Evolutionary conservation across 2,113 vertebrate genomes (phyloP), one percentile per base, ranked within the genome.

Genomic region (Ceuthmochares aereus): DNA sequence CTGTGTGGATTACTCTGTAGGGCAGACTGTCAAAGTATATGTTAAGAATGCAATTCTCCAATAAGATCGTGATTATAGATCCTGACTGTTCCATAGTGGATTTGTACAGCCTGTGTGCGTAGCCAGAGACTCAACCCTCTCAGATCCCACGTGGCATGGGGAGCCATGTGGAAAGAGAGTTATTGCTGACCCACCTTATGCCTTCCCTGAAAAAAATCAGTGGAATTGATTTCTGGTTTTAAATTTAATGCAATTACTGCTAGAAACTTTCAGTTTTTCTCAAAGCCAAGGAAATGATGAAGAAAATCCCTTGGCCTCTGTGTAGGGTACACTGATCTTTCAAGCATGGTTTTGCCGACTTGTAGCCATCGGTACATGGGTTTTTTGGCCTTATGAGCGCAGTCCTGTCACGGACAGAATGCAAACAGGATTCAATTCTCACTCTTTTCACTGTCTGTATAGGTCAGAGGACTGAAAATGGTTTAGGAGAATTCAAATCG

Each of bases 341-440:
- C 64, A 45, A n/a, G 43, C 34, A 42, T 45, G 32, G 11, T 45
- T 72, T 37, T 83, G 42, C 60, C 79, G 72, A 47, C 30, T 84
- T 36, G 36, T 29, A 81, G 64, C 36, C 27, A 4, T n/a, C 1
- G 10, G 19, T 9, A 9, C 0, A 0, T 7, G 60, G 63, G 37
- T 56, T 75, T 9, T 37, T 58, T 75, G 79, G 64, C 62, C 12
- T 52, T 30, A 1, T 5, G 52, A 87, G 72, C 52, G 67, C 70
- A 51, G 30, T 40, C 62, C 43, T 64, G 1, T 18, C 69, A 32
- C 36, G 42, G 30, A 16, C 42, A 43, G 42, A 25, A 79, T 0
- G 1, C 14, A 58, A 37, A 5, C 40, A 85, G 51, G 52, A 64
- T 45, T 52, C n/a, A 37, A 10, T 77, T 43, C 36, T 86, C 18